These are phyloP conservation scores for Caenorhabditis sp. DNA, from an alignment of 2,888 invertebrate genomes.

Conservation along the genomic window DNA sequence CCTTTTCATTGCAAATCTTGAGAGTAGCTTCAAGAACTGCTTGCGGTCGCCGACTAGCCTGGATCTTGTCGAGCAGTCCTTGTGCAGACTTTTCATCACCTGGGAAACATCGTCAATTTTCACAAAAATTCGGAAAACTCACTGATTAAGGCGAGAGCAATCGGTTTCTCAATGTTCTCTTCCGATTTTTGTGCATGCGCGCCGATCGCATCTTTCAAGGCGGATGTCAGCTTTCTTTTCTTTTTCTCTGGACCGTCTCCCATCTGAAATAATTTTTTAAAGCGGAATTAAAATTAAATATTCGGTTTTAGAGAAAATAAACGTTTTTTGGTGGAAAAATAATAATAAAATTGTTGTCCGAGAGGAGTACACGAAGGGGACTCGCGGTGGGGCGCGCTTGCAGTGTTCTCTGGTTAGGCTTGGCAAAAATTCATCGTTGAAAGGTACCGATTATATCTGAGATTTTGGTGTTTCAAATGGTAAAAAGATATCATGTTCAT, in stretches of 20 bases:
- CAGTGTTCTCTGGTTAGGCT: neutral
- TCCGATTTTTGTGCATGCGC: constrained; percentile 47
- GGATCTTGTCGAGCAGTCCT: constrained; percentile 48
- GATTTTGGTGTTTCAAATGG: no score
- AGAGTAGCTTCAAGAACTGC: constrained; percentile 30
- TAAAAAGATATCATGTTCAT: no score
- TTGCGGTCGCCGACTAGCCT: constrained; percentile 46
- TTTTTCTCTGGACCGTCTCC: constrained; percentile 47
- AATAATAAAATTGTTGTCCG: constrained; percentile 2
- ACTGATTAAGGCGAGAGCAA: constrained; percentile 52
- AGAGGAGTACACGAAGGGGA: constrained; percentile 8
- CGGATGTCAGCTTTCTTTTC: constrained; percentile 39
- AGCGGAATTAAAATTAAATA: neutral
- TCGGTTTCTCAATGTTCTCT: constrained; percentile 58
- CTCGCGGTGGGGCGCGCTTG: constrained; percentile 16
- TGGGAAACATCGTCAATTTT: neutral
- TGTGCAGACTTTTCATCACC: constrained; percentile 51
- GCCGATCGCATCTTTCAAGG: constrained; percentile 54
- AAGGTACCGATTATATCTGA: no score
- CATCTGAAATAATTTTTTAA: constrained; percentile 42
- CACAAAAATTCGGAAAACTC: neutral
- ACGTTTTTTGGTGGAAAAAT: neutral
- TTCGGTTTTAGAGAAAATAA: neutral
- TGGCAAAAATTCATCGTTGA: neutral
- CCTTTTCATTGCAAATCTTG: constrained; percentile 48